Percentiles rank a stretch among this genome's conserved stretches.
Conservation (phyloP, 2,113 vertebrate genomes). For the Oreochromis niloticus region DNA sequence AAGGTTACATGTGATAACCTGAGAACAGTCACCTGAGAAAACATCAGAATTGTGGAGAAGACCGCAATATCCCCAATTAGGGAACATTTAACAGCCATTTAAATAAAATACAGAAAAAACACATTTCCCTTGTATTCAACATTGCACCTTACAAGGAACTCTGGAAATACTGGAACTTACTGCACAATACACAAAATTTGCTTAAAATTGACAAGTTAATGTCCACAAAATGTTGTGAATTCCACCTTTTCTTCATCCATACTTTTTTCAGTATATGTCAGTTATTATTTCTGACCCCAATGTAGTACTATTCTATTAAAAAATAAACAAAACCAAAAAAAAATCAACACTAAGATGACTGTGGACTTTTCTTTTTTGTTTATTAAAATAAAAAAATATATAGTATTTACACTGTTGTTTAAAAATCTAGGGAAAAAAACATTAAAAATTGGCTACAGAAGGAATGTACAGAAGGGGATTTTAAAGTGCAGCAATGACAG, state of each 20-base stretch:
- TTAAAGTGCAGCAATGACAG: slow-evolving; percentile 14
- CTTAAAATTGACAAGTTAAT: neutral
- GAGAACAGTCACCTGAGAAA: neutral
- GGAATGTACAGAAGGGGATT: neutral
- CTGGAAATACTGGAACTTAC: neutral
- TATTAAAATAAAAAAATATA: neutral
- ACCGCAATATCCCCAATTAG: neutral
- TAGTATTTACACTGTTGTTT: neutral
- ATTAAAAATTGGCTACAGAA: neutral
- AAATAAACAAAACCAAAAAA: neutral
- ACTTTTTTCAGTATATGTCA: neutral
- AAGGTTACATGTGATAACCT: neutral
- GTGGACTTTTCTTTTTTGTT: neutral
- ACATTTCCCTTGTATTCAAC: neutral
- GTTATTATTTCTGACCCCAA: neutral
- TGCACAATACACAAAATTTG: neutral
- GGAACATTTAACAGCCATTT: neutral
- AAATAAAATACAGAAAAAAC: neutral
- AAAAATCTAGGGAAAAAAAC: neutral
- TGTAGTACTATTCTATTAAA: neutral
- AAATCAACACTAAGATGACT: neutral
- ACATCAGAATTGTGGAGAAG: neutral
- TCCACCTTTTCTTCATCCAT: neutral
- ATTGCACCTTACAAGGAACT: neutral
- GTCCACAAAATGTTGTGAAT: neutral